Evolutionary conservation across 2,113 vertebrate genomes (phyloP).

Genomic region (Labrus mixtus): DNA sequence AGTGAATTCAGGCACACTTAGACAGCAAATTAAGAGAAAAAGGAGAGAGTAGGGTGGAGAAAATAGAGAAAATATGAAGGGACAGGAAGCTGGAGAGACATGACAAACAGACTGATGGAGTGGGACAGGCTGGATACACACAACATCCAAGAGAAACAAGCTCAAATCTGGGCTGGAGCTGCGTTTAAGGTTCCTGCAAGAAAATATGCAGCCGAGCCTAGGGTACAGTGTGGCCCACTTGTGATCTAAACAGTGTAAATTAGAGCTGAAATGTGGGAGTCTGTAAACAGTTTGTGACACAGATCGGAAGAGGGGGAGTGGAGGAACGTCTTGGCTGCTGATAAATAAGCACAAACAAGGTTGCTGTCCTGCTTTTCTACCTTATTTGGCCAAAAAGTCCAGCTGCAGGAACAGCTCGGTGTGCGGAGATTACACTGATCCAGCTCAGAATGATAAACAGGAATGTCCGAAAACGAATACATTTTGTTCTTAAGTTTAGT

Average conservation of each 20-base stretch:
- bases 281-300: conserved; percentile 57
- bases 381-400: conserved; percentile 77
- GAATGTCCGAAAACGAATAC: conserved; percentile 9
- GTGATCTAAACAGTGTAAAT: conserved; percentile 54
- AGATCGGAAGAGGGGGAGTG: conserved; percentile 46
- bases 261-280: conserved; percentile 57
- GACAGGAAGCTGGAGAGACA: conserved; percentile 66
- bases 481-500: neutral
- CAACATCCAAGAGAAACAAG: conserved; percentile 61
- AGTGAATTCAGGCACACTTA: conserved; percentile 63
- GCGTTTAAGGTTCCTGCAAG: conserved; percentile 23
- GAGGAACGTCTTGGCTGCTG: conserved; percentile 59
- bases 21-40: conserved; percentile 55
- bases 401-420: conserved; percentile 10
- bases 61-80: conserved; percentile 56
- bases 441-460: conserved; percentile 15
- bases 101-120: conserved; percentile 46
- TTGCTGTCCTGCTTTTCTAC: conserved; percentile 58
- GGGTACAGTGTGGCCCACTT: conserved; percentile 39
- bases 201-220: conserved; percentile 25
- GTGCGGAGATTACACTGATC: conserved; percentile 2
- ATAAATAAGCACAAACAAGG: conserved; percentile 80
- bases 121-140: conserved; percentile 39
- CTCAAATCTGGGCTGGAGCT: conserved; percentile 14
- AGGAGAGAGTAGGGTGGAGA: conserved; percentile 40